Base-by-base conservation (phyloP, 1,140 invertebrate genomes). In the Sipha flava region DNA sequence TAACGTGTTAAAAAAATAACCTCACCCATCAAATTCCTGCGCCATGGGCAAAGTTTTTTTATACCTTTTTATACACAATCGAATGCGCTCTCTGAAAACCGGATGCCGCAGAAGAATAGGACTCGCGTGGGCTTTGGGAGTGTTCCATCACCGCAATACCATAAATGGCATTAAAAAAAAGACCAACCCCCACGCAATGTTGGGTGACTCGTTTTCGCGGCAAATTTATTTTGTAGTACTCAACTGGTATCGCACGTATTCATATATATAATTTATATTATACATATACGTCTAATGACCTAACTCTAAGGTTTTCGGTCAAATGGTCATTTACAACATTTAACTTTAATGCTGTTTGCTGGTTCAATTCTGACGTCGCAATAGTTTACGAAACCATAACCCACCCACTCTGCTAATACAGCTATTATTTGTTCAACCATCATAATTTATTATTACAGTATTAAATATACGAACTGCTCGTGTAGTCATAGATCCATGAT, bases 121-220 rank as follows among this genome's bases (percentile, higher is more conserved):
- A 54, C 52, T 75, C 14, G 49, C 72, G 72, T 75, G 72, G 72
- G 72, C 72, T 54, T 57, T 75, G 72, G 72, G 72, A 75, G 72
- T 75, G 72, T 75, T 75, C 72, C 49, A 75, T 75, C 72, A 75
- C 72, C 72, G 49, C 72, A 31, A 75, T 45, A 75, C 72, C 72
- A 75, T 75, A 75, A 75, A 75, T 40, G 72, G 72, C 49, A 75
- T 57, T 75, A 75, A 75, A 75, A 75, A 73, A 73, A 52, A 75
- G 57, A 75, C 72, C 72, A 57, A 75, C 72, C 72, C 72, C 72
- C 72, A 75, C 72, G 72, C 72, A 75, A 26, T 40, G 49, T 37
- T 40, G 49, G 49, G 29, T 12, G 31, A 73, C 70, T 52, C 29
- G 70, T 52, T 75, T 37, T 26, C 10, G 31, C 49, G 7, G 49